phyloP scores from a whole-genome alignment of 2,113 vertebrate genomes.

The Nothobranchius kuhntae region DNA sequence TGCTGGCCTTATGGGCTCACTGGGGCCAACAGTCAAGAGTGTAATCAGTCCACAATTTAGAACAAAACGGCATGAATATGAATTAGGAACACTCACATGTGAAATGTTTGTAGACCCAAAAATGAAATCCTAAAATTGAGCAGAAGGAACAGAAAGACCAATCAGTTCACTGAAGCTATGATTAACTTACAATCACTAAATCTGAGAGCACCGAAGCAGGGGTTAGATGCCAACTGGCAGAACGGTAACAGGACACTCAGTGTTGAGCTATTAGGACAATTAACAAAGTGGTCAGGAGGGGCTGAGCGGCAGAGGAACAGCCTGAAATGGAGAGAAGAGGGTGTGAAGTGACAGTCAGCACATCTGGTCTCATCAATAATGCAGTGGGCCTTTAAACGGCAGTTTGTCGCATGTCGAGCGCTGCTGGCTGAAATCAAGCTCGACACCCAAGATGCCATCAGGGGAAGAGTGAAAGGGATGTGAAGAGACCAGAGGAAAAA shows the following conservation, averaged over 20 bases:
- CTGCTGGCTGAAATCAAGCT: slow-evolving; percentile 78
- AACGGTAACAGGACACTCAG: slow-evolving; percentile 53
- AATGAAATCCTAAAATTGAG: background rate
- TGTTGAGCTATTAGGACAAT: slow-evolving; percentile 67
- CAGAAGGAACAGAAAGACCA: background rate
- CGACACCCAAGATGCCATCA: slow-evolving; percentile 74
- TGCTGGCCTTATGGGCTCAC: slow-evolving; percentile 26
- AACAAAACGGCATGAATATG: background rate
- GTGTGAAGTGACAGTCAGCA: slow-evolving; percentile 83
- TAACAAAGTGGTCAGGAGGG: slow-evolving; percentile 70
- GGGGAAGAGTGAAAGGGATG: slow-evolving; percentile 30
- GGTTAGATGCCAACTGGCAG: slow-evolving; percentile 42
- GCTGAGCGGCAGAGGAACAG: slow-evolving; percentile 38
- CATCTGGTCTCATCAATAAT: slow-evolving; percentile 84
- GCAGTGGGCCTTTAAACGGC: slow-evolving; percentile 78
- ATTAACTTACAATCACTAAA: slow-evolving; percentile 21
- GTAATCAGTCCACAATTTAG: background rate
- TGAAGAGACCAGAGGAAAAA: slow-evolving; percentile 2
- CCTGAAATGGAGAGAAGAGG: slow-evolving; percentile 57
- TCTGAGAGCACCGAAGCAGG: slow-evolving; percentile 22
- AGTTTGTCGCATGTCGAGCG: slow-evolving; percentile 80
- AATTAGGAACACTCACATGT: background rate
- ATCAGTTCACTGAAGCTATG: background rate
- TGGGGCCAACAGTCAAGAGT: background rate
- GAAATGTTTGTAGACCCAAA: background rate